These are phyloP conservation scores for Peucedramus taeniatus DNA, from an alignment of 2,113 vertebrate genomes.

Conservation along the genomic window DNA sequence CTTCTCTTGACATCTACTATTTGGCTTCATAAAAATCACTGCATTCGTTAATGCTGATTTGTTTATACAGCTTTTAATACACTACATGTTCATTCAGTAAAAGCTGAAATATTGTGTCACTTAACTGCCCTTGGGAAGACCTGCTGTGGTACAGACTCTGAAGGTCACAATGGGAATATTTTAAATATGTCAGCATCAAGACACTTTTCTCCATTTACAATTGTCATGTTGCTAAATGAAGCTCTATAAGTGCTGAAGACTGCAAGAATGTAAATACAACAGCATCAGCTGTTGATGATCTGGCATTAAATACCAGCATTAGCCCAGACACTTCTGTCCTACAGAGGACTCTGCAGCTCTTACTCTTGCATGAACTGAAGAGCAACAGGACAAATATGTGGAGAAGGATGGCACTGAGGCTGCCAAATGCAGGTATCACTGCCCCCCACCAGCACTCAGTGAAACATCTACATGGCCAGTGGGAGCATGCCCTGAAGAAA, in stretches of 20 bases:
- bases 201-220: not conserved
- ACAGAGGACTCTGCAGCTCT: not conserved
- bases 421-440: not conserved
- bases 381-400: not conserved
- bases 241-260: not conserved
- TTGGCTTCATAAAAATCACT: not conserved
- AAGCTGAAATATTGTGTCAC: not conserved
- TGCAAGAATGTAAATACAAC: not conserved
- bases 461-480: rapidly evolving
- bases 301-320: not conserved
- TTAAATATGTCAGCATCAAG: not conserved
- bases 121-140: not conserved
- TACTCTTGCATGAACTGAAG: not conserved
- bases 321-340: not conserved
- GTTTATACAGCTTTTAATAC: not conserved
- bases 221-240: not conserved
- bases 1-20: not conserved
- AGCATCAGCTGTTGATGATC: not conserved
- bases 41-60: not conserved
- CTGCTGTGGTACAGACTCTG: not conserved
- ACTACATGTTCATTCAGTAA: not conserved
- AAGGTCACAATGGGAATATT: not conserved
- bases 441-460: rapidly evolving
- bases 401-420: not conserved
- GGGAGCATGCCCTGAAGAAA: not conserved